Base-by-base conservation (phyloP, 53 echinoderm and acorn worm genomes). In the Glandiceps talaboti region DNA sequence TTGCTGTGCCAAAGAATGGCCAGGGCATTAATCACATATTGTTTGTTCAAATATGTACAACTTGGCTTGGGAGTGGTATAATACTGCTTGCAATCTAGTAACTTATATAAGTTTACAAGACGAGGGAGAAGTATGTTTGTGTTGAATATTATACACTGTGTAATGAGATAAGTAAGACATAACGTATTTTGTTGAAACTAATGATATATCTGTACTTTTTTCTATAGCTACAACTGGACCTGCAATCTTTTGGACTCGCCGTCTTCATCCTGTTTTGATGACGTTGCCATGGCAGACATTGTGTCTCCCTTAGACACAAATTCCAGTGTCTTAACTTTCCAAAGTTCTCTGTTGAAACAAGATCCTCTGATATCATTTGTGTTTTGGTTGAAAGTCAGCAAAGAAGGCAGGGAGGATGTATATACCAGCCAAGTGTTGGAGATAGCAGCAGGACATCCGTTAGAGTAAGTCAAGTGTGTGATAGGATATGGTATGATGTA, bases 151-250 rank as follows among this genome's bases (percentile, higher is more conserved):
- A n/a, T n/a, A n/a, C n/a, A n/a, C n/a, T n/a, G n/a, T n/a, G n/a
- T n/a, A n/a, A n/a, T n/a, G n/a, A n/a, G n/a, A n/a, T n/a, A n/a
- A n/a, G n/a, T n/a, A n/a, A n/a, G n/a, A n/a, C n/a, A n/a, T n/a
- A n/a, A n/a, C n/a, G n/a, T n/a, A n/a, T n/a, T n/a, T n/a, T n/a
- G n/a, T n/a, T n/a, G n/a, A n/a, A n/a, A n/a, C n/a, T n/a, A n/a
- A n/a, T n/a, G n/a, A n/a, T n/a, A n/a, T n/a, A n/a, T n/a, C n/a
- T n/a, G n/a, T n/a, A n/a, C n/a, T n/a, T n/a, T n/a, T n/a, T n/a
- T n/a, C n/a, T 28, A 29, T 72, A 94, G 95, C 27, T 94, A 88
- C 76, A 85, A 79, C 64, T 94, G 95, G 95, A 83, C 90, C 0
- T 94, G 95, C 33, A 78, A 86, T 74, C 86, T 77, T 26, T 32